phyloP scores from a whole-genome alignment of 2,888 invertebrate genomes.

The Amitus sp. region DNA sequence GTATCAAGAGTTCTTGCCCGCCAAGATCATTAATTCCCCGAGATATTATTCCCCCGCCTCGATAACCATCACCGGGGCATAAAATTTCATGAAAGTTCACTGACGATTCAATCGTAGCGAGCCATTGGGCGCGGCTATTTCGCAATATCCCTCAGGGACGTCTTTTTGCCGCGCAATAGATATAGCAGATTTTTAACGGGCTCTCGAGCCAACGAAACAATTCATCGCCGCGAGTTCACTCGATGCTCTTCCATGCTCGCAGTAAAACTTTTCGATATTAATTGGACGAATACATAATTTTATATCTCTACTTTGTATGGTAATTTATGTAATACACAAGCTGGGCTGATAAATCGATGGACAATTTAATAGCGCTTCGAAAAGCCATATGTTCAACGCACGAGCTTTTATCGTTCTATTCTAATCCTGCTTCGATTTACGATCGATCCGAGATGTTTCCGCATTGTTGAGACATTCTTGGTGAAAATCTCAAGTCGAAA shows the following conservation, averaged over 20 bases:
- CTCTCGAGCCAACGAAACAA: conserved; percentile 30
- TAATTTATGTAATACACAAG: conserved; percentile 22
- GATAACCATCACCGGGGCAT: conserved; percentile 32
- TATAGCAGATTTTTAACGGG: not conserved
- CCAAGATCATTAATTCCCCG: conserved; percentile 52
- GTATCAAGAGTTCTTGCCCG: conserved; percentile 50
- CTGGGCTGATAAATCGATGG: conserved; percentile 17
- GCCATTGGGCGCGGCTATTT: conserved; percentile 35
- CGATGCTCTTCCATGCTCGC: conserved; percentile 26
- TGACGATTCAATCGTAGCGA: conserved; percentile 39
- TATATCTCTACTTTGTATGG: conserved; percentile 19
- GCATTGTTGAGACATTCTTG: not conserved
- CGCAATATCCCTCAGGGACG: conserved; percentile 3
- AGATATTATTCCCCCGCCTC: conserved; percentile 40
- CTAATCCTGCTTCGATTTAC: not conserved
- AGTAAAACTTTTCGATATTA: conserved; percentile 19
- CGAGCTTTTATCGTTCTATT: not conserved
- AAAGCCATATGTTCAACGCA: too few relatives aligned
- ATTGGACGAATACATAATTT: conserved; percentile 26
- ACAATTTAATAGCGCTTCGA: conserved; percentile 10
- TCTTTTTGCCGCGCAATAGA: not conserved
- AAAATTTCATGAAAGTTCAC: conserved; percentile 39
- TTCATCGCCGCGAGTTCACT: conserved; percentile 33
- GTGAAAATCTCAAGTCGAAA: too few relatives aligned
- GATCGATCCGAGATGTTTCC: not conserved